A percentile compares a stretch with the other conserved stretches of the same genome.
phyloP scores from a whole-genome alignment of 1,140 invertebrate genomes.

The Atopsyche davidsoni region DNA sequence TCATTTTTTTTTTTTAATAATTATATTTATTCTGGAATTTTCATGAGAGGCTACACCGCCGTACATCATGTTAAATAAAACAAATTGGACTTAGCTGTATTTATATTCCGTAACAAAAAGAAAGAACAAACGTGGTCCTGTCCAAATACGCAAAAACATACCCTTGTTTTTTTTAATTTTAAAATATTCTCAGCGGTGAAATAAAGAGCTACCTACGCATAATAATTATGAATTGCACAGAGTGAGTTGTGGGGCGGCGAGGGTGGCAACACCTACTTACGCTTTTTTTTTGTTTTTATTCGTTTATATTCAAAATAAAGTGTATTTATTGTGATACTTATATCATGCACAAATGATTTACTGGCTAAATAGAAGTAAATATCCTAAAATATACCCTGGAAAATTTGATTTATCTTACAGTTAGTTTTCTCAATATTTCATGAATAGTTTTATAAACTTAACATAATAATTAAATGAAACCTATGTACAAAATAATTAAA shows the following conservation, averaged over 20 bases:
- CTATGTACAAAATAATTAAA: too few relatives aligned
- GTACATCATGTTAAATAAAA: conserved; percentile 27
- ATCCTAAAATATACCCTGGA: too few relatives aligned
- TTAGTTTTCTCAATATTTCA: too few relatives aligned
- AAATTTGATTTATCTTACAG: too few relatives aligned
- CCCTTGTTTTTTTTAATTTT: conserved; percentile 29
- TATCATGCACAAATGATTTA: too few relatives aligned
- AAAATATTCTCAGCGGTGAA: conserved; percentile 30
- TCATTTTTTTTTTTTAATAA: too few relatives aligned
- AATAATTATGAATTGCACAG: conserved; percentile 26
- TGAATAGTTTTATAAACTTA: too few relatives aligned
- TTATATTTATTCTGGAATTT: too few relatives aligned
- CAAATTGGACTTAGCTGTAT: conserved; percentile 26
- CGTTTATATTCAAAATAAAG: conserved; percentile 4
- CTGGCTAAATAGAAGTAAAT: too few relatives aligned
- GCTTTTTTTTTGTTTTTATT: background rate
- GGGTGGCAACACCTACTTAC: background rate
- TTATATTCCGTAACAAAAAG: conserved; percentile 15
- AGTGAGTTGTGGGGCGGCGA: conserved; percentile 23
- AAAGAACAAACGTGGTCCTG: conserved; percentile 13
- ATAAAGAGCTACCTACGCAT: conserved; percentile 27
- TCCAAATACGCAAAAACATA: conserved; percentile 16
- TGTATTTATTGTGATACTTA: too few relatives aligned
- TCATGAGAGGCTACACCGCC: too few relatives aligned
- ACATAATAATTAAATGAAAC: too few relatives aligned